Evolutionary conservation across 2,113 vertebrate genomes (phyloP).

Genomic region (Psammodynastes pulverulentus): DNA sequence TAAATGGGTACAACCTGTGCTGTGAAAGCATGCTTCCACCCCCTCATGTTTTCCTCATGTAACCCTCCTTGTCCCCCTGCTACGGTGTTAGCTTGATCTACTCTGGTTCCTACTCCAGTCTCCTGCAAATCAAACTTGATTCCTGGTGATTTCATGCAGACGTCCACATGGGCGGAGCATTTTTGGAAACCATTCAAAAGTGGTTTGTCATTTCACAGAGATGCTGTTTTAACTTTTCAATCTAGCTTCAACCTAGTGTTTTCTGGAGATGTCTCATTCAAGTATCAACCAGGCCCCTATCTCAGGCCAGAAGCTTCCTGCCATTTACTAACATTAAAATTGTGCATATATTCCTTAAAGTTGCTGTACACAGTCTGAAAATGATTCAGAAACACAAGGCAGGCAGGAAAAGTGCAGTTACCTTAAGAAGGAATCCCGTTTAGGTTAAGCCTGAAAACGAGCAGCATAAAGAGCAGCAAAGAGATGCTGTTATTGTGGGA

Average conservation of each 20-base stretch:
- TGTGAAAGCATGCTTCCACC: not conserved
- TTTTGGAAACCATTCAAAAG: not conserved
- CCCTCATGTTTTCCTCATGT: not conserved
- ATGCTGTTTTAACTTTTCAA: not conserved
- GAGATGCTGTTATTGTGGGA: not conserved
- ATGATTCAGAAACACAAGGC: not conserved
- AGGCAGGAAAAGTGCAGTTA: not conserved
- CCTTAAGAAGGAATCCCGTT: not conserved
- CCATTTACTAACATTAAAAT: not conserved
- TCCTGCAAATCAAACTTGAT: not conserved
- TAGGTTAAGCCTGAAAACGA: not conserved
- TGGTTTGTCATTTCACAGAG: not conserved
- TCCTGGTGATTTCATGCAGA: not conserved
- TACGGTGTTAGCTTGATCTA: not conserved
- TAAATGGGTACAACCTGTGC: not conserved
- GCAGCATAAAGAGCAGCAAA: not conserved
- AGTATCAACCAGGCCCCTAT: not conserved
- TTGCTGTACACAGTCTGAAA: not conserved
- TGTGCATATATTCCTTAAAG: not conserved
- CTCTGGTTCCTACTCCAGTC: not conserved
- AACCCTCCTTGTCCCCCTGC: not conserved
- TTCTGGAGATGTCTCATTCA: not conserved
- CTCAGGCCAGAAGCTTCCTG: not conserved
- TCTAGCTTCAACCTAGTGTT: not conserved
- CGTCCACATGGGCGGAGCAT: not conserved